These are phyloP conservation scores for Salmo trutta DNA, from an alignment of 2,797 vertebrate genomes.

Conservation along the genomic window DNA sequence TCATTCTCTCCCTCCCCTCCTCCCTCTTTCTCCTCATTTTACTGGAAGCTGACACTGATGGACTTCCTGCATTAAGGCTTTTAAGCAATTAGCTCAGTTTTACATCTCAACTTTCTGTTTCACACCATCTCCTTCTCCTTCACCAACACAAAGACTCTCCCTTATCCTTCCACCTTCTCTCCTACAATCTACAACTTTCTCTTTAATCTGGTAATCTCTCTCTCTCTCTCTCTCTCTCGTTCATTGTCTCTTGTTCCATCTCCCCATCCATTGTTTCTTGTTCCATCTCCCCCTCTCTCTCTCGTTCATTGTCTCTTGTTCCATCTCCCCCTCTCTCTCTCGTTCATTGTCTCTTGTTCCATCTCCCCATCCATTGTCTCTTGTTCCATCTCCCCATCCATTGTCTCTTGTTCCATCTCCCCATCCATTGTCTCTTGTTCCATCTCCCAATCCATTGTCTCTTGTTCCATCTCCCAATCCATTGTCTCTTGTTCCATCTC, in stretches of 20 bases:
- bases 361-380: no score
- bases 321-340: no score
- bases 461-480: no score
- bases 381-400: background rate
- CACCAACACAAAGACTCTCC: background rate
- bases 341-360: no score
- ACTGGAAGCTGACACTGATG: constrained; percentile 10
- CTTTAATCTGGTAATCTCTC: background rate
- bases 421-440: background rate
- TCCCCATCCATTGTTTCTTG: background rate
- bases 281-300: no score
- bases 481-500: background rate
- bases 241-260: background rate
- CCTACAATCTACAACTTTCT: background rate
- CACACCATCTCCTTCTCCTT: background rate
- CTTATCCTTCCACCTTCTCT: background rate
- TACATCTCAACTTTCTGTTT: background rate
- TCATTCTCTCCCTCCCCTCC: constrained; percentile 14
- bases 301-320: background rate
- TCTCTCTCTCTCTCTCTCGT: background rate
- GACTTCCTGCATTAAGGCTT: constrained; percentile 8
- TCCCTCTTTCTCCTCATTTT: background rate
- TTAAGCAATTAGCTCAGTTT: constrained; percentile 18
- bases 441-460: no score
- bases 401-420: no score